These are phyloP conservation scores for Neomicropteryx cornuta DNA, from an alignment of 1,140 invertebrate species.

Conservation along the genomic window DNA sequence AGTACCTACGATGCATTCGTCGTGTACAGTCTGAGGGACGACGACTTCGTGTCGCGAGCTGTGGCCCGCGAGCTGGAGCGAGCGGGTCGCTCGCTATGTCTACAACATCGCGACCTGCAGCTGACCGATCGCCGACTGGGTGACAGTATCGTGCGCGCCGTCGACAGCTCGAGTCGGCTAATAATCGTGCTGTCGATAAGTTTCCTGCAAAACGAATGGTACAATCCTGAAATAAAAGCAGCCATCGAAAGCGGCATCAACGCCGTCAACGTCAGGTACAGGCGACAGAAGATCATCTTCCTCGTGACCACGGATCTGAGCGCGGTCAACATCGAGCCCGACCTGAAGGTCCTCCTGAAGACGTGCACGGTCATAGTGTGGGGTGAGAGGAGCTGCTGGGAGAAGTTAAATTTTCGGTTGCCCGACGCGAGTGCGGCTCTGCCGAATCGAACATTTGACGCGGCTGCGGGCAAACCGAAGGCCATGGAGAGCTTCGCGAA, in stretches of 20 bases:
- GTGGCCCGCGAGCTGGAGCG: slow-evolving; percentile 72
- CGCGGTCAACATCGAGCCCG: slow-evolving; percentile 65
- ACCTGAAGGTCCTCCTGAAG: slow-evolving; percentile 70
- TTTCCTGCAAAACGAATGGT: slow-evolving; percentile 67
- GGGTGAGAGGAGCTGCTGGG: slow-evolving; percentile 82
- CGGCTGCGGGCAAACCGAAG: slow-evolving; percentile 30
- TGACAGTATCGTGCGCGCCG: slow-evolving; percentile 64
- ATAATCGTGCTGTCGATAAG: slow-evolving; percentile 62
- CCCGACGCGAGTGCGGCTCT: slow-evolving; percentile 53
- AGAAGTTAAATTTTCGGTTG: slow-evolving; percentile 80
- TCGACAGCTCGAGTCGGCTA: slow-evolving; percentile 61
- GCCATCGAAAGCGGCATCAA: slow-evolving; percentile 64
- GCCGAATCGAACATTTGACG: slow-evolving; percentile 39
- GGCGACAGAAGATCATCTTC: slow-evolving; percentile 64
- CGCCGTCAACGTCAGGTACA: slow-evolving; percentile 53
- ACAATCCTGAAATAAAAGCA: slow-evolving; percentile 55
- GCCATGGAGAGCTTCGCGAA: slow-evolving; percentile 33
- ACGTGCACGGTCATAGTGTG: slow-evolving; percentile 76
- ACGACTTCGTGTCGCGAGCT: slow-evolving; percentile 66
- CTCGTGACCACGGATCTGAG: slow-evolving; percentile 48
- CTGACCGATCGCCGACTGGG: slow-evolving; percentile 54
- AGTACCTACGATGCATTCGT: slow-evolving; percentile 80
- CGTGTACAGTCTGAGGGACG: slow-evolving; percentile 76
- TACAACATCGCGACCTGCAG: slow-evolving; percentile 70
- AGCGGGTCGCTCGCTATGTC: slow-evolving; percentile 56